Evolutionary conservation across 2,113 vertebrate species (phyloP).

Genomic region (Lutjanus erythropterus): DNA sequence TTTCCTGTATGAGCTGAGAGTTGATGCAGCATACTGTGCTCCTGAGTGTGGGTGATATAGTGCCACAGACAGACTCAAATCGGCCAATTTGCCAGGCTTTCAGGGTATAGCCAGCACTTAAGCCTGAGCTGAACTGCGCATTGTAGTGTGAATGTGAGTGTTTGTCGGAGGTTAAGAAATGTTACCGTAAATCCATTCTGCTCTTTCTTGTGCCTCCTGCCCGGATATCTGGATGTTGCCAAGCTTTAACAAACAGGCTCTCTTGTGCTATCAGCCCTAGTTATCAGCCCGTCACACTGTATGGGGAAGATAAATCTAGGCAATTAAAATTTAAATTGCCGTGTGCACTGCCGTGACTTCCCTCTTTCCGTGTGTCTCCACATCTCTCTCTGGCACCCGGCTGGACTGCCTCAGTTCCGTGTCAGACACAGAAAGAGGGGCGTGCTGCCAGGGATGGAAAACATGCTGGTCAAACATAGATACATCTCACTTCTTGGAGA

Average conservation of each 20-base stretch:
- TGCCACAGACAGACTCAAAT: constrained; percentile 43
- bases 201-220: constrained; percentile 50
- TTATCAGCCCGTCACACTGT: constrained; percentile 85
- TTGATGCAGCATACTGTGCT: constrained; percentile 29
- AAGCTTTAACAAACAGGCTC: constrained; percentile 78
- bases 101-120: constrained; percentile 45
- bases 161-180: constrained; percentile 64
- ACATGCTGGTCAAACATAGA: constrained; percentile 39
- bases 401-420: constrained; percentile 33
- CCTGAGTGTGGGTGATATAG: constrained; percentile 40
- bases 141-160: constrained; percentile 49
- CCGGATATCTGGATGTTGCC: constrained; percentile 71
- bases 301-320: constrained; percentile 86
- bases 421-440: constrained; percentile 12
- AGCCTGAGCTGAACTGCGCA: constrained; percentile 50
- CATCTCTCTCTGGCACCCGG: constrained; percentile 42
- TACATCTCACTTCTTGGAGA: constrained; percentile 18
- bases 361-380: constrained; percentile 57
- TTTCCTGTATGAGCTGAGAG: constrained; percentile 16
- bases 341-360: constrained; percentile 81
- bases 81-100: constrained; percentile 59
- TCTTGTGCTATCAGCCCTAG: constrained; percentile 77
- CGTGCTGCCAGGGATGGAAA: constrained; percentile 10
- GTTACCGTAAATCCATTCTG: constrained; percentile 72
- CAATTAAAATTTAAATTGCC: constrained; percentile 88